phyloP scores from a whole-genome alignment of 92 coral and sea anemone genomes.

The Siderastrea radians region DNA sequence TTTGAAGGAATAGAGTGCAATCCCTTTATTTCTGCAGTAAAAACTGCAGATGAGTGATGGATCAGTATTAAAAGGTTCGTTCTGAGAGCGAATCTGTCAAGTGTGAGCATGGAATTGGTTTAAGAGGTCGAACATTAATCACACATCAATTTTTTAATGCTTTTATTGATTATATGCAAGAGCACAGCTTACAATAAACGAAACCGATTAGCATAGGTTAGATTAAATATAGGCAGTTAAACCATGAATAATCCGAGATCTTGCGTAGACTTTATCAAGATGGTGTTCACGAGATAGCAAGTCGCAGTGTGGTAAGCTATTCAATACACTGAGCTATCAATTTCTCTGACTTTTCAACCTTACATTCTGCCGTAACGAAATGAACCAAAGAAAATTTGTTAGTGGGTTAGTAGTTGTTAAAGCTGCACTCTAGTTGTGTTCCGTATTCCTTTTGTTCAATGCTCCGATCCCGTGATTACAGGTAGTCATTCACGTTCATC shows the following conservation, averaged over 20 bases:
- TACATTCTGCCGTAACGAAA: neutral
- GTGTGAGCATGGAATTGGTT: neutral
- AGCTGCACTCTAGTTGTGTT: constrained; percentile 12
- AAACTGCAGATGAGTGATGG: too few species aligned
- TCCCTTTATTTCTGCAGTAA: too few species aligned
- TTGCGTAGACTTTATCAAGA: neutral
- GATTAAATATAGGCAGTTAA: neutral
- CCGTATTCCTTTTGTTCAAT: constrained; percentile 10
- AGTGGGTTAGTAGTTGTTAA: constrained; percentile 26
- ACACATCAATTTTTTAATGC: constrained; percentile 2
- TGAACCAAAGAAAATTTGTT: neutral
- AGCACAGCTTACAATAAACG: constrained; percentile 36
- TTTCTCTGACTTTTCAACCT: neutral
- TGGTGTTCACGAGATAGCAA: neutral
- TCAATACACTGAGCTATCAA: neutral
- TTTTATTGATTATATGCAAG: constrained; percentile 32
- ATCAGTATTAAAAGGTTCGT: too few species aligned
- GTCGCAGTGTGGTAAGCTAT: neutral
- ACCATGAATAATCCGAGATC: neutral
- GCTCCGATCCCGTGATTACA: constrained; percentile 5
- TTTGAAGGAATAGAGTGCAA: too few species aligned
- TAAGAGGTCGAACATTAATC: neutral
- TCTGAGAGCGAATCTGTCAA: too few species aligned
- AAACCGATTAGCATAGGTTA: constrained; percentile 19
- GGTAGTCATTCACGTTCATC: constrained; percentile 26